phyloP scores from a whole-genome alignment of 2,113 vertebrate genomes.

The Miniopterus natalensis region DNA sequence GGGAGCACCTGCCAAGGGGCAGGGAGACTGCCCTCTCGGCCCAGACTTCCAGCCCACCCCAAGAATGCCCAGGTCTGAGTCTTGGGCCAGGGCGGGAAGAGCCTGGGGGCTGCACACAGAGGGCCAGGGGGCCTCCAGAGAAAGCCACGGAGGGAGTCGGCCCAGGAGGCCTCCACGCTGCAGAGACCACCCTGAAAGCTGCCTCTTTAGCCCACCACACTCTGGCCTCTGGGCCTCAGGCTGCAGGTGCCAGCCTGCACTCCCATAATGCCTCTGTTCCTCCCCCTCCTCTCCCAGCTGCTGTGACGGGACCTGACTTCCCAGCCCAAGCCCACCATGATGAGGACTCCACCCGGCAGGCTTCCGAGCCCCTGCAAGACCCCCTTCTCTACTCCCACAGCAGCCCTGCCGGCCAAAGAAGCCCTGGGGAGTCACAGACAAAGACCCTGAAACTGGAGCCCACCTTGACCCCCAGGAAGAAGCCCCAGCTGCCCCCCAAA shows the following conservation, averaged over 20 bases:
- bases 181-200: constrained; percentile 92
- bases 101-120: neutral
- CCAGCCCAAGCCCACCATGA: constrained; percentile 67
- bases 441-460: constrained; percentile 86
- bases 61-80: constrained; percentile 38
- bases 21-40: neutral
- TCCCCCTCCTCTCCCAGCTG: constrained; percentile 90
- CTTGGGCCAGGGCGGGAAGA: neutral
- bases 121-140: constrained; percentile 29
- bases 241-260: constrained; percentile 77
- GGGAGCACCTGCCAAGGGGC: neutral
- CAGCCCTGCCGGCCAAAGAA: constrained; percentile 77
- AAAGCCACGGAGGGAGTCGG: neutral
- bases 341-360: constrained; percentile 83
- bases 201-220: neutral
- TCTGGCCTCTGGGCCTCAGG: constrained; percentile 72
- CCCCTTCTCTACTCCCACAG: constrained; percentile 46
- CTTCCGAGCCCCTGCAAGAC: constrained; percentile 74
- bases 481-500: constrained; percentile 86
- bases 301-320: constrained; percentile 85
- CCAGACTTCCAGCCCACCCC: constrained; percentile 74
- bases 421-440: constrained; percentile 85
- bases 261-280: constrained; percentile 88
- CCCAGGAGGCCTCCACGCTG: constrained; percentile 22
- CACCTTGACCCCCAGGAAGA: constrained; percentile 77